Percentiles rank a stretch among this genome's conserved stretches.
phyloP scores from a whole-genome alignment of 2,113 vertebrate species.

The Tursiops truncatus region DNA sequence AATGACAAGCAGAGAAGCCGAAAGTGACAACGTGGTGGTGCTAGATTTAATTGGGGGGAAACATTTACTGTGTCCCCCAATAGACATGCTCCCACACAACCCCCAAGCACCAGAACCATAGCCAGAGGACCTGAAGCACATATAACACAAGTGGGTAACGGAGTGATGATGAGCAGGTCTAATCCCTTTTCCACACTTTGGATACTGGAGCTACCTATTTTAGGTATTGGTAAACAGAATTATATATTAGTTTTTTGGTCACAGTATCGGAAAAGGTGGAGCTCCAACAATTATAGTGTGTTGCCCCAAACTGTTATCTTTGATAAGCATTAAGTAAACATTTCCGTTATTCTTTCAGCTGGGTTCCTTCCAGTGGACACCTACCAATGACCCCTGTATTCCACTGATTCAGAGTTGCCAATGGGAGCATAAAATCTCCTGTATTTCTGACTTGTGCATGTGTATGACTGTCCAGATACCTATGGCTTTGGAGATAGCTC shows the following conservation, averaged over 20 bases:
- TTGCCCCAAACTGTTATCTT: neutral
- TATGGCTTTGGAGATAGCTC: neutral
- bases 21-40: neutral
- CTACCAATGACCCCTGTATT: neutral
- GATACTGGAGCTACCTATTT: neutral
- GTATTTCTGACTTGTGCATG: neutral
- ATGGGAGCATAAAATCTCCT: neutral
- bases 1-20: rapidly evolving
- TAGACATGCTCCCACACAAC: neutral
- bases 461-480: neutral
- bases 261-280: neutral
- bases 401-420: neutral
- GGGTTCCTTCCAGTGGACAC: neutral
- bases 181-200: neutral
- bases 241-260: neutral
- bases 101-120: neutral
- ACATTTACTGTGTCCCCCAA: rapidly evolving
- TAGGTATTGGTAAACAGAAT: neutral
- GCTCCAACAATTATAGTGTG: neutral
- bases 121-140: rapidly evolving
- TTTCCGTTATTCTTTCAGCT: neutral
- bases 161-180: neutral
- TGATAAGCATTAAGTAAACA: neutral
- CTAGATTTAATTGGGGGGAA: neutral
- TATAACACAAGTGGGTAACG: too few relatives aligned